Evolutionary conservation across 2,797 vertebrate species (phyloP), one percentile per base, ranked within the genome.

Genomic region (Pipistrellus pipistrellus): DNA sequence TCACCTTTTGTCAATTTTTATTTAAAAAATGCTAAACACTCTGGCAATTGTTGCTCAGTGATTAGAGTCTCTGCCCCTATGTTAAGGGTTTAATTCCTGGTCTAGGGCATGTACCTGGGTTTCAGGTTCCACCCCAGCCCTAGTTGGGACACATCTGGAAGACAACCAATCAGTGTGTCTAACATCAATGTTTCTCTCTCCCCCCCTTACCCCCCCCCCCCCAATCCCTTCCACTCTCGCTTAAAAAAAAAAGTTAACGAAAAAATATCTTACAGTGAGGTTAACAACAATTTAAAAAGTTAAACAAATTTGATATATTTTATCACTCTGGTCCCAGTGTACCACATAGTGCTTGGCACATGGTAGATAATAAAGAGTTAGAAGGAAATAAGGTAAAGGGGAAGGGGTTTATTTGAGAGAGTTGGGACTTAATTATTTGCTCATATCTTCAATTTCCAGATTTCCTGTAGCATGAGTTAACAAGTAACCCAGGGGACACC

Each of bases 391-490:
- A 86, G 20, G 10, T 32, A 89, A 93, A 86, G 0, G 8, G 6
- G 21, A 77, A 80, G 1, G 17, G 30, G 18, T 62, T 90, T 71
- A 38, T 72, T 44, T 94, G 66, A 68, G 53, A 64, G 59, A 68
- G 27, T 44, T 83, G 12, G 4, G 53, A 76, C 17, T 62, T 84
- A 73, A 90, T 48, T 88, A 71, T 85, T 8, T 48, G 8, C 17
- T 77, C 44, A 21, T 94, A 93, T 96, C 84, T 81, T 94, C 14
- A 27, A 15, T 44, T 57, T 18, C 25, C 87, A 93, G 76, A 85
- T 91, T 96, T 96, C 81, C 87, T 46, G 48, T 30, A 68, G 59
- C 35, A 82, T 91, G 90, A 95, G 84, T 94, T 94, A 93, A 90
- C 68, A 48, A 76, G 32, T 30, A 51, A 71, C n/a, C 53, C 46